Evolutionary conservation across 2,888 invertebrate species (phyloP), one percentile per base, ranked within the genome.

Genomic region (Sipunculus nudus): DNA sequence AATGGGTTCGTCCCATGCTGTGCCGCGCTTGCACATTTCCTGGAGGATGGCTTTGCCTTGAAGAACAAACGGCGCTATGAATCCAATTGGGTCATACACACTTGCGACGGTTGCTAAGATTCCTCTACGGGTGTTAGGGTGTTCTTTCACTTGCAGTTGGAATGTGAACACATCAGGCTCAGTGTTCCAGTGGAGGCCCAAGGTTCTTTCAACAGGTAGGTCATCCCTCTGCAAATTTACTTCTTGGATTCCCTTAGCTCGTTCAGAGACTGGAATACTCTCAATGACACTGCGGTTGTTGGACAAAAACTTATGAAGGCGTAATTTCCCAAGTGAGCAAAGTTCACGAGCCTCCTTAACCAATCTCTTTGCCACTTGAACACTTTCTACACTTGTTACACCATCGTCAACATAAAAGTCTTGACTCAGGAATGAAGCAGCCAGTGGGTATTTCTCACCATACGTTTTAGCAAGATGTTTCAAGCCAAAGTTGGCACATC

Each of bases 71-170:
- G 68, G 72, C 1, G 72, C 46, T 25, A 74, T 57, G 29, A 73
- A 46, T 6, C 67, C 71, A 35, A 73, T 54, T 0, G 72, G 70
- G 54, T 73, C 73, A 50, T 69, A 70, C 2, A 73, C 43, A 2
- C 62, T 64, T 31, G 55, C 46, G 5, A 72, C 54, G 6, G 67
- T 63, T 2, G 71, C 65, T 8, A 74, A 38, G 8, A 71, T 48
- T 4, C 64, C 67, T 1, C 67, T 35, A 0, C 65, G 41, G 1
- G 68, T 67, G 23, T 53, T 39, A 19, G 64, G 53, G 5, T 55
- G 47, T 4, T 68, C 60, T 32, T 63, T 56, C 3, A 65, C 13
- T 2, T 47, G 35, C 1, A 32, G 19, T 28, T 46, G 35, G 25
- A 54, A 61, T 26, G 43, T 31, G 31, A 61, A 57, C 25, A 1